Evolutionary conservation across 2,113 vertebrate species (phyloP), one percentile per base, ranked within the genome.

Genomic region (Cathartes aura): DNA sequence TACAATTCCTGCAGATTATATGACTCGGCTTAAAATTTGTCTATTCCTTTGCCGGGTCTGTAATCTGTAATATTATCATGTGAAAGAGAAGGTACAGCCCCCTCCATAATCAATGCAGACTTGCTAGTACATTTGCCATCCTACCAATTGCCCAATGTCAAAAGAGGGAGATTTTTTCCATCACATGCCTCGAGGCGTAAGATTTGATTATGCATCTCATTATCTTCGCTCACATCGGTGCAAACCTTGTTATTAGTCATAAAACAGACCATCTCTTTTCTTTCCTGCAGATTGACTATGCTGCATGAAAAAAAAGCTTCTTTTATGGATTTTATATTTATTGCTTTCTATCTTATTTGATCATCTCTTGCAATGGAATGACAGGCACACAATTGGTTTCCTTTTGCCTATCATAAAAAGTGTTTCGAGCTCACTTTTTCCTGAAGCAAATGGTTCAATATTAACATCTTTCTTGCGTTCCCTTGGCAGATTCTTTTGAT

Each of bases 401-500:
- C 48, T 93, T 94, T 95, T 79, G 47, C 56, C 68, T 79, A 7
- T 47, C 63, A 27, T 71, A 78, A 90, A 90, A 93, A 66, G 27
- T 32, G 9, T 71, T 90, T 90, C 34, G 42, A 42, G 72, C 75
- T 75, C 66, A 38, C 62, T 81, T 87, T 82, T 90, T 82, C 75
- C 63, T 55, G 68, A 87, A 55, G 23, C 59, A 52, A 48, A 0
- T 40, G 21, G 40, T 38, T 92, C 76, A 43, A 23, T 26, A 43
- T 43, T n/a, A 71, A 64, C 58, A 30, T 72, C 55, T 87, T 59
- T 82, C 24, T 90, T 83, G 13, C 16, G 1, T 91, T 97, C 50
- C 58, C 40, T 89, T 98, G 96, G 85, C 98, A 99, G 99, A 99
- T 99, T 68, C 89, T 99, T 59, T 92, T 99, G 96, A 99, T 99